Evolutionary conservation across 1,140 invertebrate genomes (phyloP).

Genomic region (Sycobia sp.): DNA sequence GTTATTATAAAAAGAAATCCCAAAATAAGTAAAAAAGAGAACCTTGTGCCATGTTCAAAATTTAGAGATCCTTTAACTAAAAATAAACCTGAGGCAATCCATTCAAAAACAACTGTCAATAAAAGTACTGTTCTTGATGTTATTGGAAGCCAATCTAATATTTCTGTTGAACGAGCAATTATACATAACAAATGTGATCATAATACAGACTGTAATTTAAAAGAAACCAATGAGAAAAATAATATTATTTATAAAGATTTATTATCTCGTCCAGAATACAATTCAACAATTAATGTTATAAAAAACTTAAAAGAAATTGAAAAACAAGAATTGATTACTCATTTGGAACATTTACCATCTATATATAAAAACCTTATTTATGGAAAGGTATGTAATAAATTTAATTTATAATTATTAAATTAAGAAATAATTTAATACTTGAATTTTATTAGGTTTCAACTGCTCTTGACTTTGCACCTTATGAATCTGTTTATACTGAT

Average conservation of each 20-base stretch:
- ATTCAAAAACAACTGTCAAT: conserved; percentile 10
- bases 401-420: not conserved
- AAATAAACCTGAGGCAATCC: conserved; percentile 10
- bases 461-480: conserved; percentile 48
- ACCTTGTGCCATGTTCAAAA: conserved; percentile 34
- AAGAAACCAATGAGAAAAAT: not conserved
- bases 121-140: conserved; percentile 32
- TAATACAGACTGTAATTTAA: not conserved
- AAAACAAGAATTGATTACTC: conserved; percentile 41
- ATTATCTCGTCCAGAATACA: conserved; percentile 48
- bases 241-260: conserved; percentile 11
- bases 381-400: conserved; percentile 46
- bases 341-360: conserved; percentile 43
- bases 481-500: conserved; percentile 51
- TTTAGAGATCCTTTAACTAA: conserved; percentile 8
- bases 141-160: conserved; percentile 17
- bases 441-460: conserved; percentile 44
- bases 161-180: conserved; percentile 22
- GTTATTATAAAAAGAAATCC: not conserved
- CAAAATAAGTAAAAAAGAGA: not conserved
- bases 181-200: not conserved
- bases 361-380: conserved; percentile 42
- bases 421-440: not conserved
- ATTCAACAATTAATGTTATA: conserved; percentile 50
- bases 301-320: conserved; percentile 46